phyloP scores from a whole-genome alignment of 2,797 vertebrate genomes.

The Orestias chungarensis region DNA sequence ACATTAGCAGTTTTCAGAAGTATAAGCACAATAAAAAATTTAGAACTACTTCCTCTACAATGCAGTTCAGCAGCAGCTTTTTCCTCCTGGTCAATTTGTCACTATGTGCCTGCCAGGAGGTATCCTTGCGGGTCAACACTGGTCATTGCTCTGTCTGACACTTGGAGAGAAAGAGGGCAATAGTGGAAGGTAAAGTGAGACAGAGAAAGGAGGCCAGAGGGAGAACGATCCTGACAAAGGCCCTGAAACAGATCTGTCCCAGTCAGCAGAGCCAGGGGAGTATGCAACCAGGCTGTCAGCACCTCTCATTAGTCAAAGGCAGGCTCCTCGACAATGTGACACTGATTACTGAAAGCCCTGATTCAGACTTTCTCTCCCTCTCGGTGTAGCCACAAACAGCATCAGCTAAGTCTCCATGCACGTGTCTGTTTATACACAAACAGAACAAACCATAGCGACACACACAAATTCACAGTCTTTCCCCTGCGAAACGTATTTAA shows the following conservation, averaged over 20 bases:
- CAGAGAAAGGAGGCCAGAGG: slow-evolving; percentile 42
- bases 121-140: slow-evolving; percentile 81
- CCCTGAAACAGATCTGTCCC: slow-evolving; percentile 78
- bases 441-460: slow-evolving; percentile 11
- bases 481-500: slow-evolving; percentile 59
- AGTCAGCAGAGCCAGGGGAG: slow-evolving; percentile 80
- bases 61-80: slow-evolving; percentile 73
- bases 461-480: slow-evolving; percentile 31
- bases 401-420: slow-evolving; percentile 63
- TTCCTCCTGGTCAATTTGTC: slow-evolving; percentile 81
- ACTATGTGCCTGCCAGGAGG: slow-evolving; percentile 74
- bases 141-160: slow-evolving; percentile 81
- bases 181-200: slow-evolving; percentile 25
- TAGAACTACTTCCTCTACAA: slow-evolving; percentile 77
- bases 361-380: slow-evolving; percentile 76
- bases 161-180: slow-evolving; percentile 37
- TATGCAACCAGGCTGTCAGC: slow-evolving; percentile 81
- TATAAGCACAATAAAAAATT: slow-evolving; percentile 58
- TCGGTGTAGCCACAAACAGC: slow-evolving; percentile 64
- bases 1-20: slow-evolving; percentile 64
- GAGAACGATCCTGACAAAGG: slow-evolving; percentile 77
- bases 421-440: slow-evolving; percentile 11
- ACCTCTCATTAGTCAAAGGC: slow-evolving; percentile 84
- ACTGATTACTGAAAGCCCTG: slow-evolving; percentile 82
- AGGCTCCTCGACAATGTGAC: slow-evolving; percentile 82